Evolutionary conservation across 2,113 vertebrate genomes (phyloP), one percentile per base, ranked within the genome.

Genomic region (Brachyistius frenatus): DNA sequence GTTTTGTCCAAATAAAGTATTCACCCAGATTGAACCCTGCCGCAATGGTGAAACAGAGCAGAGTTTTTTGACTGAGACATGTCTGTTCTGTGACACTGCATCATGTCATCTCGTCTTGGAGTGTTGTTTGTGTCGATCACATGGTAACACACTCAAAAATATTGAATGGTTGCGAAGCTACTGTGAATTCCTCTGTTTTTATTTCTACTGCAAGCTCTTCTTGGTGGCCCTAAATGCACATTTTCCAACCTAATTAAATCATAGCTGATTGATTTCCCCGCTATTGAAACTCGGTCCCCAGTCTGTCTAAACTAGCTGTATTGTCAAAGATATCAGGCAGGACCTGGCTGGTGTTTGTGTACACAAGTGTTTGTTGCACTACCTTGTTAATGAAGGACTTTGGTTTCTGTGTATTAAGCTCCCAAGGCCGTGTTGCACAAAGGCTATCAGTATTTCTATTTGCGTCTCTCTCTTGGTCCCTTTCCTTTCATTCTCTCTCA

Each of bases 201-300:
- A 54, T 67, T 57, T 55, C 36, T 56, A 37, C 65, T 52, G 15
- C 47, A 13, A 72, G 53, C 39, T 83, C 33, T 33, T 60, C 69
- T 57, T 62, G 36, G 67, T 72, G 61, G 83, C 61, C 50, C 63
- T 80, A 79, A 87, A 81, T 3, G 33, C 63, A 80, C 66, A 86
- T 86, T 64, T 86, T 37, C 78, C 76, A 76, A 60, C 78, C 72
- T 80, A 85, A 91, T 88, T 87, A 85, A 89, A 85, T 53, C 14
- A 11, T 23, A 83, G 16, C 30, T 13, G 71, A 89, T 72, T 66
- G 66, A 85, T 92, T 88, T 87, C 46, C 8, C 47, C 46, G 23
- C 62, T 35, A 62, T 66, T 69, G 39, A 77, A 82, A 77, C 62
- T 72, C 16, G 55, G 62, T 67, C 66, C 58, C 76, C 74, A 73